These are phyloP conservation scores for Naja naja DNA, from an alignment of 2,113 vertebrate genomes.

Conservation along the genomic window DNA sequence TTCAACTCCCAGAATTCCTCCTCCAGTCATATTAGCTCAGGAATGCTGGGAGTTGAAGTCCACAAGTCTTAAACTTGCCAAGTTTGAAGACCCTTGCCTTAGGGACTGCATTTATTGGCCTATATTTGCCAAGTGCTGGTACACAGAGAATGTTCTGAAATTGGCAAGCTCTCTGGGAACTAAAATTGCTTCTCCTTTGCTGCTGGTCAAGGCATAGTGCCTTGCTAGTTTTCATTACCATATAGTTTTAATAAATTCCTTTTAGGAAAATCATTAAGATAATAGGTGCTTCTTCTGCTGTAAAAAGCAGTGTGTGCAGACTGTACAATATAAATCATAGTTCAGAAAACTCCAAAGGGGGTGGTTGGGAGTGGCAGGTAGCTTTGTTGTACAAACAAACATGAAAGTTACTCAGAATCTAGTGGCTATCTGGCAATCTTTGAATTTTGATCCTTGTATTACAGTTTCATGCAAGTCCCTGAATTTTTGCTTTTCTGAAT, in stretches of 20 bases:
- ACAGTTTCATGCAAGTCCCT: conserved; percentile 1
- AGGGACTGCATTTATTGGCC: not conserved
- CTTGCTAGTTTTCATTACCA: conserved; percentile 14
- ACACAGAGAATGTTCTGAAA: conserved; percentile 26
- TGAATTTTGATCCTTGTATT: conserved; percentile 8
- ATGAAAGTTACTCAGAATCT: conserved; percentile 7
- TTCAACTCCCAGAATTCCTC: too few relatives aligned
- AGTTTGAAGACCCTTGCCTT: too few relatives aligned
- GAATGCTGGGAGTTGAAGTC: too few relatives aligned
- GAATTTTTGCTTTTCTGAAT: not conserved
- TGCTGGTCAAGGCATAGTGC: conserved; percentile 5
- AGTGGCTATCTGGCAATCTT: conserved; percentile 1
- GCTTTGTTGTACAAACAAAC: conserved; percentile 14
- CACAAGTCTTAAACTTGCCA: too few relatives aligned
- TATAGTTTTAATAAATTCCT: conserved; percentile 27
- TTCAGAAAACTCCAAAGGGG: not conserved
- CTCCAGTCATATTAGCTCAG: too few relatives aligned
- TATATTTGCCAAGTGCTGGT: not conserved
- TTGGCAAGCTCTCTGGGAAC: conserved; percentile 1
- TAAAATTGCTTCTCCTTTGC: conserved; percentile 12
- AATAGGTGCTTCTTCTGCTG: conserved; percentile 10
- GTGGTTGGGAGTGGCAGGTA: not conserved
- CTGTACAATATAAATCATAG: not conserved
- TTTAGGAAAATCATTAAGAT: conserved; percentile 3
- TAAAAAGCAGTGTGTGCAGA: not conserved